A percentile compares a stretch with the other conserved stretches of the same genome.
phyloP scores from a whole-genome alignment of 1,140 invertebrate species.

The Eupeodes corollae region DNA sequence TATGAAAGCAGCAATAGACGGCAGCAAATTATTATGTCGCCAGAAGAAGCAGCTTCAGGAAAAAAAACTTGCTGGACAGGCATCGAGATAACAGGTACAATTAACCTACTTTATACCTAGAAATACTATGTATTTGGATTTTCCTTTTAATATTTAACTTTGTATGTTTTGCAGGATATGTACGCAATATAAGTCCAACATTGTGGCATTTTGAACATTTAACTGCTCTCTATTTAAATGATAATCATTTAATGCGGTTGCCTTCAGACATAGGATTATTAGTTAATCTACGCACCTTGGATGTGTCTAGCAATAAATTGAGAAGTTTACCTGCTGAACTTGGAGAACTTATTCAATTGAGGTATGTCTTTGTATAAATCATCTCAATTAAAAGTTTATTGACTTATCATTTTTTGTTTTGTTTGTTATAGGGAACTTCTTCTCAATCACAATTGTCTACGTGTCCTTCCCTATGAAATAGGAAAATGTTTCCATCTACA shows the following conservation, averaged over 20 bases:
- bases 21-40: slow-evolving; percentile 81
- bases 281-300: slow-evolving; percentile 71
- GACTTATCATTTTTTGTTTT: slow-evolving; percentile 4
- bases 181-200: slow-evolving; percentile 81
- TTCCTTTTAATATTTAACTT: slow-evolving; percentile 8
- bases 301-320: slow-evolving; percentile 90
- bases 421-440: slow-evolving; percentile 71
- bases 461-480: slow-evolving; percentile 89
- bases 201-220: slow-evolving; percentile 85
- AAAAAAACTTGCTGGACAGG: slow-evolving; percentile 83
- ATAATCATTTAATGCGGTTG: slow-evolving; percentile 80
- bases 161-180: slow-evolving; percentile 64
- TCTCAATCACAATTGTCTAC: slow-evolving; percentile 86
- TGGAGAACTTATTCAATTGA: slow-evolving; percentile 85
- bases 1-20: slow-evolving; percentile 65
- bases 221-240: slow-evolving; percentile 87
- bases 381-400: neutral
- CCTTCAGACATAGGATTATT: slow-evolving; percentile 80
- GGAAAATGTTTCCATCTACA: slow-evolving; percentile 96
- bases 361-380: slow-evolving; percentile 42
- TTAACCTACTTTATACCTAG: neutral
- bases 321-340: slow-evolving; percentile 87
- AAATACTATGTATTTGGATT: neutral
- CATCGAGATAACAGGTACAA: slow-evolving; percentile 54
- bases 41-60: slow-evolving; percentile 79